Percentiles rank a stretch among this genome's conserved stretches.
Evolutionary conservation across 2,888 invertebrate genomes (phyloP).

Genomic region (Ochropleura plecta): DNA sequence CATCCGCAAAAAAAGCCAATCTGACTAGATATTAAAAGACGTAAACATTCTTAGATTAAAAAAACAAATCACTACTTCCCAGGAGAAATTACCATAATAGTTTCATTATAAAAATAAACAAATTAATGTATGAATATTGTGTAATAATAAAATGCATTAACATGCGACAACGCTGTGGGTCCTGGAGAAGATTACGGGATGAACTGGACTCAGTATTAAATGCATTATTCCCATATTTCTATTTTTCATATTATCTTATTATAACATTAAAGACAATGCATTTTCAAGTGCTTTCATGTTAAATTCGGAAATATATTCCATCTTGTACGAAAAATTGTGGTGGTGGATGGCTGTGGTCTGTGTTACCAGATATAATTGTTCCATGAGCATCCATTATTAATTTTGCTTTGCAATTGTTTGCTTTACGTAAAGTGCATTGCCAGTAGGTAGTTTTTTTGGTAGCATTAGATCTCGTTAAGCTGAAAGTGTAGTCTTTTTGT

Average conservation of each 20-base stretch:
- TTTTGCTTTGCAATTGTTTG: constrained; percentile 2
- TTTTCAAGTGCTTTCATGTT: neutral
- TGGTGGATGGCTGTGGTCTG: neutral
- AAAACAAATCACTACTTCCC: too few species aligned
- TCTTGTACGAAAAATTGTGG: constrained; percentile 7
- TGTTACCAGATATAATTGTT: neutral
- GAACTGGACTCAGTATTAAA: too few species aligned
- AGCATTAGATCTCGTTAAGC: neutral
- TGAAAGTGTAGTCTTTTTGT: constrained; percentile 7
- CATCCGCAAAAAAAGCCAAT: neutral
- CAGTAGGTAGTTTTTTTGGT: neutral
- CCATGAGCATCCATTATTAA: neutral
- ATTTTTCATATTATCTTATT: too few species aligned
- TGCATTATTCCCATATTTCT: too few species aligned
- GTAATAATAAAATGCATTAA: too few species aligned
- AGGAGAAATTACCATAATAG: too few species aligned
- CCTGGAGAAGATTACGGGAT: too few species aligned
- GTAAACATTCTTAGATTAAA: neutral
- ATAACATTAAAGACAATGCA: too few species aligned
- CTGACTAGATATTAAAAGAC: too few species aligned
- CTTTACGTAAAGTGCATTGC: neutral
- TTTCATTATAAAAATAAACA: too few species aligned
- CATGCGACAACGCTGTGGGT: too few species aligned
- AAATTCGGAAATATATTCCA: constrained; percentile 21
- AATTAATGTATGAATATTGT: too few species aligned